phyloP scores from a whole-genome alignment of 2,888 invertebrate genomes.

The Cerceris rybyensis region DNA sequence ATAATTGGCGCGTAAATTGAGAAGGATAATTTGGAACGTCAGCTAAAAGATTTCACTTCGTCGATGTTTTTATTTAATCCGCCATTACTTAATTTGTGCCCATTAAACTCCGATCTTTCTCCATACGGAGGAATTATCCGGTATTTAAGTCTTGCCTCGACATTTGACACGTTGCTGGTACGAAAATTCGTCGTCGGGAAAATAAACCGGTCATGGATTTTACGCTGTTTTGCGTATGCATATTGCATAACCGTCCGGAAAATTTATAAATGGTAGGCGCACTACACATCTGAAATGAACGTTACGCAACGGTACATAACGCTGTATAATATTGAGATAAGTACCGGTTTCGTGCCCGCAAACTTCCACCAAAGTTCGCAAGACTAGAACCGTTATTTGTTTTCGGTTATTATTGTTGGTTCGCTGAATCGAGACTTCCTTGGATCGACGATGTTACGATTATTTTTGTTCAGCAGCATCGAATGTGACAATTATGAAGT shows the following conservation, averaged over 20 bases:
- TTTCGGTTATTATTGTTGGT: conserved; percentile 32
- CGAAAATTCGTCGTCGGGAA: conserved; percentile 39
- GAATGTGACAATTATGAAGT: too few species aligned
- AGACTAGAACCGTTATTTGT: conserved; percentile 44
- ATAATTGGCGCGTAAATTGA: not conserved
- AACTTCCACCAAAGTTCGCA: conserved; percentile 50
- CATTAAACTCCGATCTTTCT: conserved; percentile 11
- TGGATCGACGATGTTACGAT: not conserved
- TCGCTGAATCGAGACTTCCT: not conserved
- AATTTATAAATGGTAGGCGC: conserved; percentile 57
- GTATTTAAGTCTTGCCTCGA: conserved; percentile 5
- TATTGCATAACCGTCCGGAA: conserved; percentile 61
- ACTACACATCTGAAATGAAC: conserved; percentile 39
- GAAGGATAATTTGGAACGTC: not conserved
- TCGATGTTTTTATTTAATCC: conserved; percentile 9
- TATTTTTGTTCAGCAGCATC: too few species aligned
- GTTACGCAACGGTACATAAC: conserved; percentile 55
- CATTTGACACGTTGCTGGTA: conserved; percentile 21
- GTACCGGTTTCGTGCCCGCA: conserved; percentile 50
- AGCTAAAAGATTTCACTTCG: conserved; percentile 6
- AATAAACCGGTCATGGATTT: conserved; percentile 22
- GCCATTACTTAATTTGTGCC: not conserved
- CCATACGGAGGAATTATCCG: conserved; percentile 6
- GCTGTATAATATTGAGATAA: conserved; percentile 53
- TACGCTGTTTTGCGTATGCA: conserved; percentile 6